These are phyloP conservation scores for Collichthys lucidus DNA, from an alignment of 2,113 vertebrate genomes.

Conservation along the genomic window DNA sequence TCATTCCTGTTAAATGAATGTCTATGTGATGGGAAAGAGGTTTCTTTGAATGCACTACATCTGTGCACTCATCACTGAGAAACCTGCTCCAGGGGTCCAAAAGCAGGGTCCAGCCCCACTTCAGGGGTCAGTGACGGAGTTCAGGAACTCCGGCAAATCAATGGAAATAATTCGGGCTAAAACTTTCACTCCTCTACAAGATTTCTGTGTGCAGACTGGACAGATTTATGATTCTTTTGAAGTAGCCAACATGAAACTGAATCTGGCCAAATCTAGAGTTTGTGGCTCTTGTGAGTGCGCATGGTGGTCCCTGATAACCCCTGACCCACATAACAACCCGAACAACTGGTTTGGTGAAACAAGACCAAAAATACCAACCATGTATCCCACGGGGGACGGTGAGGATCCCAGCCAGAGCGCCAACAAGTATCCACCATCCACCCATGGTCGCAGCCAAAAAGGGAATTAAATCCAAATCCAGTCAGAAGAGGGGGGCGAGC, in stretches of 20 bases:
- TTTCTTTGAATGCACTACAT: not conserved
- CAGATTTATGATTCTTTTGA: not conserved
- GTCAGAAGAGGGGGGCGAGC: not conserved
- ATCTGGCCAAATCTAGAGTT: not conserved
- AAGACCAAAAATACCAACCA: conserved; percentile 80
- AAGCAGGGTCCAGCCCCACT: not conserved
- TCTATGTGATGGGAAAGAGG: not conserved
- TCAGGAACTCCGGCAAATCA: not conserved
- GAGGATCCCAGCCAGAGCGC: conserved; percentile 73
- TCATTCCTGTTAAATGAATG: not conserved
- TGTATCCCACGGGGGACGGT: conserved; percentile 61
- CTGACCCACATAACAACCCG: conserved; percentile 56
- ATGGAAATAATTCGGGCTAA: not conserved
- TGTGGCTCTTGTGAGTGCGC: not conserved
- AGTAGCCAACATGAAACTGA: not conserved
- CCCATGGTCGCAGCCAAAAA: conserved; percentile 72
- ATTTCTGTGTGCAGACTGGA: not conserved
- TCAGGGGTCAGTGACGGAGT: not conserved
- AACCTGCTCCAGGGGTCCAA: not conserved
- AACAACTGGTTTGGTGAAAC: conserved; percentile 25
- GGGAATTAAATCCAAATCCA: conserved; percentile 59
- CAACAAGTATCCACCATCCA: conserved; percentile 76
- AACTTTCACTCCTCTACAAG: not conserved
- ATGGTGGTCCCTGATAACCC: conserved; percentile 25
- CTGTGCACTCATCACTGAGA: not conserved